phyloP scores from a whole-genome alignment of 2,888 invertebrate genomes.

The Poecilus cupreus region DNA sequence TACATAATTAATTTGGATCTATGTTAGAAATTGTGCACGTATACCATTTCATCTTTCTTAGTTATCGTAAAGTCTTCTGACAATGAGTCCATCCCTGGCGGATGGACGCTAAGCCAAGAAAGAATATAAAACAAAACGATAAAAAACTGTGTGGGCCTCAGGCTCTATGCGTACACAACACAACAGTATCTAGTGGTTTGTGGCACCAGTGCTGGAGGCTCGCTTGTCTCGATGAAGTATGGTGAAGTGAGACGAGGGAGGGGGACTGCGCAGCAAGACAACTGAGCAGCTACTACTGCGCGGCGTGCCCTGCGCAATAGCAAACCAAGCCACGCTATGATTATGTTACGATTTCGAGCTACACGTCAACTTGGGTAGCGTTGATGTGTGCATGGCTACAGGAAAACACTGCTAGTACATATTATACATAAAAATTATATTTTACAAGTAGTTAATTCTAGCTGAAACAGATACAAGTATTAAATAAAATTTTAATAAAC shows the following conservation, averaged over 20 bases:
- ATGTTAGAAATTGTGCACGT: too few relatives aligned
- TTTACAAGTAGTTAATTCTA: too few relatives aligned
- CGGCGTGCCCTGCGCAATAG: background rate
- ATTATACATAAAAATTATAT: too few relatives aligned
- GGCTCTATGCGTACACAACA: background rate
- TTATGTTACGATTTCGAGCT: background rate
- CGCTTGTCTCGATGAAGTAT: background rate
- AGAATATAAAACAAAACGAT: conserved; percentile 37
- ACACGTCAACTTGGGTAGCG: too few relatives aligned
- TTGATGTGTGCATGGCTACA: too few relatives aligned
- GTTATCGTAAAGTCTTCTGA: too few relatives aligned
- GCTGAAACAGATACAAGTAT: too few relatives aligned
- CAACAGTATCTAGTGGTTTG: conserved; percentile 40
- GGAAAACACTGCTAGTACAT: too few relatives aligned
- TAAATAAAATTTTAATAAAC: too few relatives aligned
- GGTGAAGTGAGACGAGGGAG: background rate
- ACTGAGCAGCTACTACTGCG: background rate
- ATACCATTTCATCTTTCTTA: too few relatives aligned
- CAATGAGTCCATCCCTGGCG: conserved; percentile 2
- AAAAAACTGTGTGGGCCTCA: background rate
- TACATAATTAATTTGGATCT: too few relatives aligned
- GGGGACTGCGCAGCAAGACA: background rate
- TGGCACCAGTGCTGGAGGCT: conserved; percentile 4
- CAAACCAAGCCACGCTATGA: background rate
- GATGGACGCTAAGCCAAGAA: conserved; percentile 39